Conservation (phyloP, 2,888 invertebrate species). For the Glyphotaelius pellucidus region DNA sequence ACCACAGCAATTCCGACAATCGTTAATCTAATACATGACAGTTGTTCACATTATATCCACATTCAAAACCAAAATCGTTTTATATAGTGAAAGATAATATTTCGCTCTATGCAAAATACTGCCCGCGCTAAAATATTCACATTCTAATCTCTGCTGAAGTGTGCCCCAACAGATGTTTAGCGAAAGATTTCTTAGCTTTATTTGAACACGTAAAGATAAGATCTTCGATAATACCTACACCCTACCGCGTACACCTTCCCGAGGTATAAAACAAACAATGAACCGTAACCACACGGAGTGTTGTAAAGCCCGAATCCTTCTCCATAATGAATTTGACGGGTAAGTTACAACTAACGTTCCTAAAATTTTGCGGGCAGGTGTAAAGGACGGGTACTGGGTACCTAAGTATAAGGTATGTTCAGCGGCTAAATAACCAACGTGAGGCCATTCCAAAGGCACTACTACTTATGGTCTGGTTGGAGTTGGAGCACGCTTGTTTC, state of each 20-base stretch:
- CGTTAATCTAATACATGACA: too few species aligned
- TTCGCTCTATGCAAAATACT: background rate
- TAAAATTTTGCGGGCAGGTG: conserved; percentile 39
- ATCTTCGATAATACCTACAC: background rate
- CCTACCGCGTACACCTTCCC: background rate
- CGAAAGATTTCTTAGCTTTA: conserved; percentile 36
- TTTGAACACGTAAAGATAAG: conserved; percentile 45
- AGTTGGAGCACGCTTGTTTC: conserved; percentile 12
- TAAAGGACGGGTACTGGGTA: background rate
- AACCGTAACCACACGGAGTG: background rate
- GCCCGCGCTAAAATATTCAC: background rate
- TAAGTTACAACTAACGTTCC: conserved; percentile 21
- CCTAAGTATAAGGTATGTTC: background rate
- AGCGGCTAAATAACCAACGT: conserved; percentile 12
- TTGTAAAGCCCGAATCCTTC: conserved; percentile 31
- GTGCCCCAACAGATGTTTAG: conserved; percentile 32
- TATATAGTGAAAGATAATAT: background rate
- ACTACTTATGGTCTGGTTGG: background rate
- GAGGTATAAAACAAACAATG: conserved; percentile 27
- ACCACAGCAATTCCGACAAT: too few species aligned
- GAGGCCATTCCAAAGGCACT: background rate
- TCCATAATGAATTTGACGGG: conserved; percentile 13
- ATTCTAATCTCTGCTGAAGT: conserved; percentile 7
- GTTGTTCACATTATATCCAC: too few species aligned
- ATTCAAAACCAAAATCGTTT: background rate